Evolutionary conservation across 2,797 vertebrate species (phyloP), one percentile per base, ranked within the genome.

Genomic region (Balearica regulorum): DNA sequence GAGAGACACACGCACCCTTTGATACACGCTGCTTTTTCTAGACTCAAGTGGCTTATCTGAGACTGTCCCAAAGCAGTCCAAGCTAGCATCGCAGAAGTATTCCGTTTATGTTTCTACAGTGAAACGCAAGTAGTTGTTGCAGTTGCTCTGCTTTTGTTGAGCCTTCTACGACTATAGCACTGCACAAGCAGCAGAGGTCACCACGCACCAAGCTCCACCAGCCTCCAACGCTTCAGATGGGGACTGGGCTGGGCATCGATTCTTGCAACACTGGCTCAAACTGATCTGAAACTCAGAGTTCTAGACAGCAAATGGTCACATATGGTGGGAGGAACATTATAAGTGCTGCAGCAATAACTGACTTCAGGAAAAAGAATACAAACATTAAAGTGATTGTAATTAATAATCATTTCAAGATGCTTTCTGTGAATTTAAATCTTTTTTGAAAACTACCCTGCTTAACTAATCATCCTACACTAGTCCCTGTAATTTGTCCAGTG

Each of bases 371-470:
- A 89, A 96, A 78, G 76, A 94, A 86, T 93, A 96, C 68, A 97
- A 97, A 97, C 93, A 96, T 91, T 35, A 39, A 73, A 95, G 93
- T 94, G 90, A 94, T 94, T 96, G 97, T 98, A 98, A 98, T 98
- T 98, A 98, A 98, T 98, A 98, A 98, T 96, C 71, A 81, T 97
- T 98, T 98, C 98, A 99, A 98, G 98, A 98, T 98, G 98, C 98
- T 98, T 84, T 65, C 87, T 87, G 95, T 97, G 94, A 96, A 95
- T 97, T 96, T 92, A 95, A 98, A 98, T 93, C 88, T 83, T 96
- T 93, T 91, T 83, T 91, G 77, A 94, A 97, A 97, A 96, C 83
- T 94, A 33, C 92, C 62, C 87, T 78, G 46, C 76, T 96, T 96
- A 95, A 94, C 90, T 93, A 92, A 95, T 97, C 87, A 65, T 66